Base-by-base conservation (phyloP, 2,113 vertebrate genomes). In the Maccullochella peelii region DNA sequence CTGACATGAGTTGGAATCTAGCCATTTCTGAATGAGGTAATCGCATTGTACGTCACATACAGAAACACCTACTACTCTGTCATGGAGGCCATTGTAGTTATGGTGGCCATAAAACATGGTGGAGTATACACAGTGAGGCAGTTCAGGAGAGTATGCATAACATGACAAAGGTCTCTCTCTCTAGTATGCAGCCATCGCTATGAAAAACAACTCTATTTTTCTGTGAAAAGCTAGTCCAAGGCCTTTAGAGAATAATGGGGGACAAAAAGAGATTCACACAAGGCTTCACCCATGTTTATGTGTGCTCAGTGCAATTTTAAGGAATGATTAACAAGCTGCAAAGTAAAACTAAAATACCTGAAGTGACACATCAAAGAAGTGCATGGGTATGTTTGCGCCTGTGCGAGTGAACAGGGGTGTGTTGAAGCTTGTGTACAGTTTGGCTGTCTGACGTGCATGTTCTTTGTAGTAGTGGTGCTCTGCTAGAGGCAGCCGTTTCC, bases 401-500 rank as follows among this genome's bases (percentile, higher is more conserved):
- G 54, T 79, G 50, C 23, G 40, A 0, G 54, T 11, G 75, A 75
- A 63, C 59, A 14, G 47, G 30, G 69, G 59, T n/a, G 47, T 58
- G 52, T 80, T 36, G 20, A 5, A 30, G 85, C 68, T 69, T 83
- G 83, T 73, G 77, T 44, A 65, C 42, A 20, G 8, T 63, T 65
- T 72, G 71, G 83, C 76, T 57, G 82, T 90, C 55, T 79, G 65
- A 52, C 21, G 57, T 50, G 12, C 61, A 9, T 54, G 70, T 42
- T 67, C 49, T 90, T 85, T 86, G 78, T 88, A 47, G 52, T 50
- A 33, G 66, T 8, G 20, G 52, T 65, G 1, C 73, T 81, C 55
- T 89, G 86, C 85, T 71, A 20, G 73, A 86, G 82, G 75, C 80
- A 86, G 91, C 88, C 25, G 0, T 86, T 92, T 87, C 77, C 79